phyloP scores from a whole-genome alignment of 1,140 invertebrate genomes.

The Lithobius niger region DNA sequence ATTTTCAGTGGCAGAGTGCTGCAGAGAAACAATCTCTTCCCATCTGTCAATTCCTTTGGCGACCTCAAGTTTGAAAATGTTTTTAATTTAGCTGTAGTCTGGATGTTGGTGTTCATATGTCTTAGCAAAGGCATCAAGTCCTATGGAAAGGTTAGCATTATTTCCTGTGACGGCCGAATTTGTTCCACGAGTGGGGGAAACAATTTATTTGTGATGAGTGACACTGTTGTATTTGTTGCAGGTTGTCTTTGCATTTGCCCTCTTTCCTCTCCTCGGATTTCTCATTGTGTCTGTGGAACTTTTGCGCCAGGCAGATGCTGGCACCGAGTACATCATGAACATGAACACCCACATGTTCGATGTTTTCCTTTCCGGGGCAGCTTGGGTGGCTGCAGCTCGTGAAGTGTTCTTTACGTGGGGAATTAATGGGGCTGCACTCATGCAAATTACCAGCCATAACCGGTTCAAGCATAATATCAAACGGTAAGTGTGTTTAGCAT shows the following conservation, averaged over 20 bases:
- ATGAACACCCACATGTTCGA: slow-evolving; percentile 1
- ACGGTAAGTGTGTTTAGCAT: slow-evolving; percentile 17
- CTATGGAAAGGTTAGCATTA: slow-evolving; percentile 20
- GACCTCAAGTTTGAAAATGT: slow-evolving; percentile 70
- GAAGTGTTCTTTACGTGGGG: slow-evolving; percentile 84
- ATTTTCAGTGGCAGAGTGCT: slow-evolving; percentile 53
- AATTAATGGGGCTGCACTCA: slow-evolving; percentile 64
- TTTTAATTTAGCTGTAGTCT: slow-evolving; percentile 76
- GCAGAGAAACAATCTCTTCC: slow-evolving; percentile 39
- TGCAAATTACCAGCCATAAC: slow-evolving; percentile 58
- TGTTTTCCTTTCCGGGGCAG: slow-evolving; percentile 21
- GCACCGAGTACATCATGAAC: slow-evolving; percentile 7
- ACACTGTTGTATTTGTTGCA: slow-evolving; percentile 5
- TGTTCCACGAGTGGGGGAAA: not conserved
- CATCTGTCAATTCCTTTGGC: slow-evolving; percentile 39
- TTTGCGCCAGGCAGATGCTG: not conserved
- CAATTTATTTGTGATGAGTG: too few relatives aligned
- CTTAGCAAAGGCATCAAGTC: slow-evolving; percentile 54
- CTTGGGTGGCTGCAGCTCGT: slow-evolving; percentile 73
- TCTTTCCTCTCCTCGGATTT: slow-evolving; percentile 17
- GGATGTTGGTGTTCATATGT: slow-evolving; percentile 79
- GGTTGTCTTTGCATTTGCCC: slow-evolving; percentile 17
- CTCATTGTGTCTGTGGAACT: slow-evolving; percentile 15
- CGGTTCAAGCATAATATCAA: slow-evolving; percentile 40
- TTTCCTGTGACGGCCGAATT: not conserved